A percentile compares a stretch with the other conserved stretches of the same genome.
phyloP scores from a whole-genome alignment of 2,888 invertebrate genomes.

The Pyrrhosoma nymphula region DNA sequence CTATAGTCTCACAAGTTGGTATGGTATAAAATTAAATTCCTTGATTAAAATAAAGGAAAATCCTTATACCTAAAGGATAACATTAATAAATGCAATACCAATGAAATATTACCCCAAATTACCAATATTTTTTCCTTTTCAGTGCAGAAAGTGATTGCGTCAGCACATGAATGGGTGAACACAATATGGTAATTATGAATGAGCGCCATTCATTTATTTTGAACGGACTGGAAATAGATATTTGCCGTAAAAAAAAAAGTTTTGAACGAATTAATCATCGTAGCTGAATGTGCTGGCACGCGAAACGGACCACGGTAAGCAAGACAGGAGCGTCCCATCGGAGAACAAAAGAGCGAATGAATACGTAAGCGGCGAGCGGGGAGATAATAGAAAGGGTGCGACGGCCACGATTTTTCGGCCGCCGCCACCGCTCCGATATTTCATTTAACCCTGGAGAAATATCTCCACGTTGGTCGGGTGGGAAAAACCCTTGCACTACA shows the following conservation, averaged over 20 bases:
- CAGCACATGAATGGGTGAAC: too few species aligned
- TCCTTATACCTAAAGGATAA: too few species aligned
- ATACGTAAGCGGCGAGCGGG: background rate
- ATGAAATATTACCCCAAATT: too few species aligned
- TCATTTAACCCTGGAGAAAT: background rate
- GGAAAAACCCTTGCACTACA: background rate
- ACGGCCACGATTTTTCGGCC: background rate
- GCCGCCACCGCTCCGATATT: background rate
- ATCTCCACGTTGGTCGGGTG: background rate
- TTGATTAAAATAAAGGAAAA: too few species aligned
- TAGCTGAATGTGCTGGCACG: background rate
- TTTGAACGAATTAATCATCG: background rate
- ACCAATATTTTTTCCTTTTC: too few species aligned
- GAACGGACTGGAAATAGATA: background rate
- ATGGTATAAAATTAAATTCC: too few species aligned
- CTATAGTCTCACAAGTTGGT: too few species aligned
- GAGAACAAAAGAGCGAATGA: slow-evolving; percentile 8
- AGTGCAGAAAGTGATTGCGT: too few species aligned
- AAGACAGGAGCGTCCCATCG: background rate
- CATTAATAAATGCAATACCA: too few species aligned
- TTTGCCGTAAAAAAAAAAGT: background rate
- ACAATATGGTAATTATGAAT: background rate
- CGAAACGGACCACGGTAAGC: background rate
- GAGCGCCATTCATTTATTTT: background rate
- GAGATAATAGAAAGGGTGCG: background rate